Percentiles rank a stretch among this genome's conserved stretches.
Evolutionary conservation across 2,797 vertebrate genomes (phyloP).

Genomic region (Carcharodon carcharias): DNA sequence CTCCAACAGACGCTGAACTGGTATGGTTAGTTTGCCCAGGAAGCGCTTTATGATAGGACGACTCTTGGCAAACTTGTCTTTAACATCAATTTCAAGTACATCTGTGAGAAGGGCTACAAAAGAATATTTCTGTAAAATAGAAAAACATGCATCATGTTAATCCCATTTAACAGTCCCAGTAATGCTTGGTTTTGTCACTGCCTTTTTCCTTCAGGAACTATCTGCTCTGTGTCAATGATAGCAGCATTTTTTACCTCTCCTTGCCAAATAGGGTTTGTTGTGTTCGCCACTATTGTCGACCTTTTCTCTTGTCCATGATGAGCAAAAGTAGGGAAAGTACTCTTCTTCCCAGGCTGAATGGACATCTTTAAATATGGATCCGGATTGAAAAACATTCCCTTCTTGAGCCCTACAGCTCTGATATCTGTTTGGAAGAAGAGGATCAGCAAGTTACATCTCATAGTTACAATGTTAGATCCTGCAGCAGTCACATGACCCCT

Average conservation of each 20-base stretch:
- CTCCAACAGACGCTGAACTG: conserved; percentile 88
- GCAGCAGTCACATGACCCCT: background rate
- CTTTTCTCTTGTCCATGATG: conserved; percentile 91
- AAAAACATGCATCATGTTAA: conserved; percentile 1
- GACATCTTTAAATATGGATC: conserved; percentile 98
- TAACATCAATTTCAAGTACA: conserved; percentile 93
- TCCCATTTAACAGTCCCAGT: background rate
- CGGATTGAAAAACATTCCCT: conserved; percentile 99
- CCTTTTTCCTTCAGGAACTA: background rate
- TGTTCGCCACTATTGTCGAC: conserved; percentile 91
- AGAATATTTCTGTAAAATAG: conserved; percentile 80
- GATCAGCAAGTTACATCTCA: background rate
- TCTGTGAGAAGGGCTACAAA: conserved; percentile 97
- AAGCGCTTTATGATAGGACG: conserved; percentile 97
- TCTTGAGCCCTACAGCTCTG: conserved; percentile 85
- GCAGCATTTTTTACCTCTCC: conserved; percentile 70
- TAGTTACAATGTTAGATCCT: background rate
- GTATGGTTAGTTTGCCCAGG: conserved; percentile 89
- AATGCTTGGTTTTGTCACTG: background rate
- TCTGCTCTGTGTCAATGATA: background rate
- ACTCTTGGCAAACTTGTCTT: conserved; percentile 98
- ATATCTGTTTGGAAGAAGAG: conserved; percentile 65
- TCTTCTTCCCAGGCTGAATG: conserved; percentile 94
- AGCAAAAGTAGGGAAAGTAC: conserved; percentile 84
- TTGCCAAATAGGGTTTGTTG: conserved; percentile 91